phyloP scores from a whole-genome alignment of 2,113 vertebrate species.

The Tychaedon coryphoeus region DNA sequence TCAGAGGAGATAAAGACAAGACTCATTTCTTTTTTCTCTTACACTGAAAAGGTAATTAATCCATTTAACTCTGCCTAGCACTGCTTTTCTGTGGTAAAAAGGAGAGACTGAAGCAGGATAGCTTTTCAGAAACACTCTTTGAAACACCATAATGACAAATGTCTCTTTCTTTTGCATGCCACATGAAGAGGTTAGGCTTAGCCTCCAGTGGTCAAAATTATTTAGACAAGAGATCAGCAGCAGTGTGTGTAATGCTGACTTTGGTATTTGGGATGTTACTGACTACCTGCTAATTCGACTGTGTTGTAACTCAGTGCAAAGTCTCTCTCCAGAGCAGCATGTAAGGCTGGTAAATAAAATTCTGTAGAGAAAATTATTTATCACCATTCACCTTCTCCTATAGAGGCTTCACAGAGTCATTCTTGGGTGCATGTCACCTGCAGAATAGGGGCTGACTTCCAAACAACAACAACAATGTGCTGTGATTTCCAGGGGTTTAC shows the following conservation, averaged over 20 bases:
- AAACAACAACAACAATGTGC: not conserved
- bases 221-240: conserved; percentile 34
- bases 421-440: rapidly evolving
- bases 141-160: conserved; percentile 85
- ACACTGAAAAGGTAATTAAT: conserved; percentile 88
- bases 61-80: conserved; percentile 83
- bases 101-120: conserved; percentile 78
- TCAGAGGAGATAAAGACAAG: conserved; percentile 83
- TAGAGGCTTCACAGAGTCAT: not conserved
- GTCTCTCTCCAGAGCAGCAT: not conserved
- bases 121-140: conserved; percentile 85
- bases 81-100: conserved; percentile 80
- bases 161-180: conserved; percentile 76
- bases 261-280: conserved; percentile 4
- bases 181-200: conserved; percentile 58
- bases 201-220: conserved; percentile 60
- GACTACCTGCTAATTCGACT: conserved; percentile 31
- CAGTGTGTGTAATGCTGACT: conserved; percentile 35
- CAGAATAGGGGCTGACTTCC: not conserved
- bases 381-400: not conserved
- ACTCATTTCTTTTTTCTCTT: conserved; percentile 61
- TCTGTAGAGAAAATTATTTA: not conserved
- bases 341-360: conserved; percentile 11
- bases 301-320: conserved; percentile 19
- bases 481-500: not conserved